Conservation (phyloP, 2,113 vertebrate genomes). For the Paradisaea rubra region DNA sequence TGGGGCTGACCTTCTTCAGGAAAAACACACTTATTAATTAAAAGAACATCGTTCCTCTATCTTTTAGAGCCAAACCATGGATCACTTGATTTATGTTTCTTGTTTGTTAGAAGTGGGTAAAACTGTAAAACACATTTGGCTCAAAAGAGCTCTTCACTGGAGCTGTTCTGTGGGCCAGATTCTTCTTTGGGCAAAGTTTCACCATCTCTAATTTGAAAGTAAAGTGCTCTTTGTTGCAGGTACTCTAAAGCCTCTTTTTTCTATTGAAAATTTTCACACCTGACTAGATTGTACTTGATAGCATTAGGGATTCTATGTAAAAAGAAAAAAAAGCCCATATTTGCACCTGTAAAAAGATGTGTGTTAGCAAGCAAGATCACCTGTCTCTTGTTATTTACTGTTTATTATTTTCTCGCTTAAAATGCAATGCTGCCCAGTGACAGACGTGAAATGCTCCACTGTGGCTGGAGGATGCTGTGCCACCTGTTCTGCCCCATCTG, state of each 20-base stretch:
- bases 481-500: not conserved
- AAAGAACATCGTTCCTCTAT: not conserved
- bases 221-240: not conserved
- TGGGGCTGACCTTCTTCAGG: not conserved
- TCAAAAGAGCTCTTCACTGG: not conserved
- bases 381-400: not conserved
- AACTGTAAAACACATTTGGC: not conserved
- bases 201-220: not conserved
- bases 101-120: not conserved
- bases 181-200: not conserved
- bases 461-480: not conserved
- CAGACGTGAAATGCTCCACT: not conserved
- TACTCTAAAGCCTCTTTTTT: not conserved
- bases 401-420: not conserved
- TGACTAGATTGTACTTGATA: not conserved
- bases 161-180: not conserved
- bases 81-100: not conserved
- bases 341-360: not conserved
- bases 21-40: constrained; percentile 10
- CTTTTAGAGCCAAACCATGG: not conserved
- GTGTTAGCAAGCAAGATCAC: not conserved
- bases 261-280: not conserved
- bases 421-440: not conserved
- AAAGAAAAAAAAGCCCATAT: not conserved
- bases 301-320: not conserved